Conservation (phyloP, 2,113 vertebrate species). For the Anas platyrhynchos region DNA sequence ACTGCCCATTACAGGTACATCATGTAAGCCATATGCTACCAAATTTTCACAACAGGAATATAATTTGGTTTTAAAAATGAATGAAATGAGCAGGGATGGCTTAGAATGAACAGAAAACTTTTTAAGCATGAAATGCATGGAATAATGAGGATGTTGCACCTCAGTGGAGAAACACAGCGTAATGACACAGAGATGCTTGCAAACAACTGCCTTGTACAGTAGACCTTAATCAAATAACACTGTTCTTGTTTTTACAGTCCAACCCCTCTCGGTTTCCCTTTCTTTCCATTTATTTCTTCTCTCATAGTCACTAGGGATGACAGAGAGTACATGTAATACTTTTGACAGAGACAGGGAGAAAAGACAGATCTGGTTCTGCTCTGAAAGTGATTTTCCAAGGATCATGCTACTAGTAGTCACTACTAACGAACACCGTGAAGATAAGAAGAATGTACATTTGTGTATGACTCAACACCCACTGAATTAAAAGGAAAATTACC, state of each 20-base stretch:
- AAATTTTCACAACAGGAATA: neutral
- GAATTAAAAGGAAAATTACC: neutral
- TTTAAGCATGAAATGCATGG: neutral
- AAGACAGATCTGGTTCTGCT: neutral
- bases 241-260: neutral
- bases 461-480: neutral
- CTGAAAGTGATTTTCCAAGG: neutral
- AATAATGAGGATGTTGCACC: neutral
- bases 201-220: neutral
- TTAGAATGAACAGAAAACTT: neutral
- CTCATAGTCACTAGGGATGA: neutral
- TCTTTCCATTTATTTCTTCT: neutral
- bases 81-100: neutral
- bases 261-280: neutral
- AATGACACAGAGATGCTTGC: neutral
- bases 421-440: accelerated
- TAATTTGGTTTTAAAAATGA: neutral
- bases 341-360: neutral
- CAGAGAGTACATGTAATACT: neutral
- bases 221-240: neutral
- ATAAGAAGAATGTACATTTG: neutral
- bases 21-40: neutral
- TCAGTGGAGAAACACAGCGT: neutral
- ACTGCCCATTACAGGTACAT: neutral
- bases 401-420: neutral